Percentiles rank a stretch among this genome's conserved stretches.
Conservation (phyloP, 1,140 invertebrate genomes). For the Rhopalosiphum padi region DNA sequence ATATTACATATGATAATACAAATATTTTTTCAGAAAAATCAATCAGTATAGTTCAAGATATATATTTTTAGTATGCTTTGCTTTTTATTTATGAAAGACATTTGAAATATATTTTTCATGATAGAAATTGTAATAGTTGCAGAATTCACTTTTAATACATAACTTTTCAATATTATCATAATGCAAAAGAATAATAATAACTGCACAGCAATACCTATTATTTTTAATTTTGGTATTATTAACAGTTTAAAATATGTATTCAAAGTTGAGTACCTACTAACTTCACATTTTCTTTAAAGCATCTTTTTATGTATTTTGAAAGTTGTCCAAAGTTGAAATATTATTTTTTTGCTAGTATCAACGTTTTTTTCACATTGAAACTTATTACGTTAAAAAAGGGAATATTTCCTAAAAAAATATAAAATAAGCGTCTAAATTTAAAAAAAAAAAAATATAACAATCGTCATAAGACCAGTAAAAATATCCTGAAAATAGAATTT, state of each 20-base stretch:
- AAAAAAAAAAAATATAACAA: not conserved
- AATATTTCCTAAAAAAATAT: not conserved
- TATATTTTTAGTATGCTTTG: not conserved
- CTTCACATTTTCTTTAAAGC: not conserved
- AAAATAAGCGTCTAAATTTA: not conserved
- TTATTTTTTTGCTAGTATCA: not conserved
- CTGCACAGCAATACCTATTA: not conserved
- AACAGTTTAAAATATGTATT: not conserved
- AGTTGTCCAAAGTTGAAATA: not conserved
- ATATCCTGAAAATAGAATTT: not conserved
- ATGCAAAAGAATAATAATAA: not conserved
- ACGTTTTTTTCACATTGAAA: not conserved
- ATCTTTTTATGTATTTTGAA: not conserved
- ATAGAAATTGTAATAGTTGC: not conserved
- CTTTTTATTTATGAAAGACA: not conserved
- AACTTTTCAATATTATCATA: not conserved
- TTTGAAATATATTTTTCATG: not conserved
- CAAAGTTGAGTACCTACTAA: not conserved
- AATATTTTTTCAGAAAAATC: not conserved
- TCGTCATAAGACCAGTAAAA: not conserved
- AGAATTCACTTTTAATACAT: not conserved
- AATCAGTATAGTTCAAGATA: not conserved
- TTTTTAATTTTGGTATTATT: constrained; percentile 6
- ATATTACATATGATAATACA: not conserved
- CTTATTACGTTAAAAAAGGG: not conserved